Conservation (phyloP, 2,888 invertebrate genomes). For the Drosophila kambysellisi region DNA sequence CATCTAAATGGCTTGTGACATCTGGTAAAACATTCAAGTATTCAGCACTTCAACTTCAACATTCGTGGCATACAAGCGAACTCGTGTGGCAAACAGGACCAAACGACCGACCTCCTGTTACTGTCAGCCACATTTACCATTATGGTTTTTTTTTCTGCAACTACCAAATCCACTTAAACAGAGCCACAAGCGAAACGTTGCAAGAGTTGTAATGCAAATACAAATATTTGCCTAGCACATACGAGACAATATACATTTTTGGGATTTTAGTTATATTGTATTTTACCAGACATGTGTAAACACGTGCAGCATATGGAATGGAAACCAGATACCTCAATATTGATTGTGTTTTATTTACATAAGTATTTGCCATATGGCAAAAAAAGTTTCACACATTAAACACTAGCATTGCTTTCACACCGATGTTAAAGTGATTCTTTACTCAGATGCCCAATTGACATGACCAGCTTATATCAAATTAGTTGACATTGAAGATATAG, state of each 20-base stretch:
- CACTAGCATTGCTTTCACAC: not conserved
- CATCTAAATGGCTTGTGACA: constrained; percentile 9
- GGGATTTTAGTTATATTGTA: not conserved
- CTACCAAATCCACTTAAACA: not conserved
- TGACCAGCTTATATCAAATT: too few species aligned
- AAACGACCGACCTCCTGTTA: not conserved
- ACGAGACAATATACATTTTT: not conserved
- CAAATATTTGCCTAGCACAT: constrained; percentile 7
- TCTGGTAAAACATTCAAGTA: constrained; percentile 7
- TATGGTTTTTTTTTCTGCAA: not conserved
- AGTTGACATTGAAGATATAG: not conserved
- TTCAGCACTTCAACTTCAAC: constrained; percentile 8
- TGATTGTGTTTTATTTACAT: constrained; percentile 10
- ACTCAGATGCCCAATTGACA: not conserved
- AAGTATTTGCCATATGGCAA: constrained; percentile 12
- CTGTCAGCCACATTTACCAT: not conserved
- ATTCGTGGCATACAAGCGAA: too few species aligned
- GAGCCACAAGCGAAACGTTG: not conserved
- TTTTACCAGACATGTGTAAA: not conserved
- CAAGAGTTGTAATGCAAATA: not conserved
- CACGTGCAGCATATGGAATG: constrained; percentile 17
- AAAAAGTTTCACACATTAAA: not conserved
- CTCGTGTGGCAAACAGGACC: not conserved
- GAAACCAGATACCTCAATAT: not conserved
- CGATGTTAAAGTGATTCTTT: not conserved